Conservation (phyloP, 2,113 vertebrate genomes). For the Perca schrenkii region DNA sequence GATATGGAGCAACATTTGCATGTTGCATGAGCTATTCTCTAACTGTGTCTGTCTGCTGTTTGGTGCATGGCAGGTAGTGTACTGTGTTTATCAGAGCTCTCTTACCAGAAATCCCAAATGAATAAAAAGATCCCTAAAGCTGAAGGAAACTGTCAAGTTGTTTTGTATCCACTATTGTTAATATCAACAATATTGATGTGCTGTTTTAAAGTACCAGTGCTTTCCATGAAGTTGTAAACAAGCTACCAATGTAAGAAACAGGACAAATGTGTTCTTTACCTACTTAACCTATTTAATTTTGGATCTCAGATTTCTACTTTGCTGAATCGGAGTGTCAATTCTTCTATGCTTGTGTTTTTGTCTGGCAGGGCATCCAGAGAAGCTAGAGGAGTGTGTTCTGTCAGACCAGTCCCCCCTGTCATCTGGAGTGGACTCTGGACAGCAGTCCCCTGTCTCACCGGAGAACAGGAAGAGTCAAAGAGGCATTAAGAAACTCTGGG, state of each 20-base stretch:
- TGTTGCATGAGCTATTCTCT: no score
- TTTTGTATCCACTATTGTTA: no score
- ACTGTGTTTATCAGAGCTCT: no score
- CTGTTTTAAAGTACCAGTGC: no score
- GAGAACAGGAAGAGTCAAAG: slow-evolving; percentile 91
- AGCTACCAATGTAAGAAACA: background rate
- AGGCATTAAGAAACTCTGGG: slow-evolving; percentile 97
- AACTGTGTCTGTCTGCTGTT: no score
- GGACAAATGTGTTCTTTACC: no score
- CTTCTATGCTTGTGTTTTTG: background rate
- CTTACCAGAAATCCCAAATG: no score
- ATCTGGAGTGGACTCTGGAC: slow-evolving; percentile 88
- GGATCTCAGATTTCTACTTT: background rate
- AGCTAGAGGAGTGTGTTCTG: slow-evolving; percentile 78
- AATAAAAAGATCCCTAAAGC: no score
- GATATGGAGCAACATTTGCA: no score
- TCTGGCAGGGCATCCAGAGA: slow-evolving; percentile 86
- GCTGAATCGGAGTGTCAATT: background rate
- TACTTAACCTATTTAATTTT: background rate
- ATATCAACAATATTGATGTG: no score
- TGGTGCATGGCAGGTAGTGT: no score
- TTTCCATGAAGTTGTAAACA: background rate
- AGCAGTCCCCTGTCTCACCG: slow-evolving; percentile 89
- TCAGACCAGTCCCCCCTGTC: slow-evolving; percentile 90
- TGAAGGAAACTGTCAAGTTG: no score